phyloP scores from a whole-genome alignment of 2,797 vertebrate genomes.

The Emydoidea blandingii region DNA sequence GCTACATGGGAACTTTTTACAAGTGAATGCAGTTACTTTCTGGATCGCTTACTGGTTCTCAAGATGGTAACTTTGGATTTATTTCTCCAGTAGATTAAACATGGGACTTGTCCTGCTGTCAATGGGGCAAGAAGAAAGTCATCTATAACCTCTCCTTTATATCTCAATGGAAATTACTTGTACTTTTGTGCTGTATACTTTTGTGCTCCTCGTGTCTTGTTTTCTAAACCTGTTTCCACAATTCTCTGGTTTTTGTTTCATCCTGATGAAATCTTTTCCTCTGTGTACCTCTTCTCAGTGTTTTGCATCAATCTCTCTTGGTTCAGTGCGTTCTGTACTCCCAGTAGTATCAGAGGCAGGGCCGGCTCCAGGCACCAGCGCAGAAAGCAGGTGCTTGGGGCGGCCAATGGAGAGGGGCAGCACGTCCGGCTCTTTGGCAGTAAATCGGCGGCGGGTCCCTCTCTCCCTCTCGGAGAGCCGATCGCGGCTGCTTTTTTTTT shows the following conservation, averaged over 20 bases:
- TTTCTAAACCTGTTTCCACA: neutral
- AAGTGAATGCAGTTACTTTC: conserved; percentile 93
- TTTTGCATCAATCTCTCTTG: neutral
- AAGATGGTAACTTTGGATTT: conserved; percentile 85
- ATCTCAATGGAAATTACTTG: neutral
- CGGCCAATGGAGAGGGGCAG: no score
- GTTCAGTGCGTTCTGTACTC: neutral
- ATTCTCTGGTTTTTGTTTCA: neutral
- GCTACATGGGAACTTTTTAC: conserved; percentile 94
- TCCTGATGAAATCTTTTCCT: neutral
- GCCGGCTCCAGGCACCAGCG: no score
- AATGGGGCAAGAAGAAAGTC: neutral
- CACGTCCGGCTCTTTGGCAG: no score
- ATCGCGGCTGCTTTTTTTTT: no score
- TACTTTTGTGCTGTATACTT: accelerated
- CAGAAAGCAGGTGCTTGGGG: no score
- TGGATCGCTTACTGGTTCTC: conserved; percentile 94
- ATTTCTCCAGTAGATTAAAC: neutral
- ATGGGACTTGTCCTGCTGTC: neutral
- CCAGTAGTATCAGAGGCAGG: neutral
- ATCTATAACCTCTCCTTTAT: neutral
- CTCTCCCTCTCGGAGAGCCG: no score
- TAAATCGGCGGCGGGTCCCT: no score
- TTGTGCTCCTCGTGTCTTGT: neutral
- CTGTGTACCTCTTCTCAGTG: neutral